phyloP scores from a whole-genome alignment of 2,797 vertebrate species.

The Gallirallus australis region DNA sequence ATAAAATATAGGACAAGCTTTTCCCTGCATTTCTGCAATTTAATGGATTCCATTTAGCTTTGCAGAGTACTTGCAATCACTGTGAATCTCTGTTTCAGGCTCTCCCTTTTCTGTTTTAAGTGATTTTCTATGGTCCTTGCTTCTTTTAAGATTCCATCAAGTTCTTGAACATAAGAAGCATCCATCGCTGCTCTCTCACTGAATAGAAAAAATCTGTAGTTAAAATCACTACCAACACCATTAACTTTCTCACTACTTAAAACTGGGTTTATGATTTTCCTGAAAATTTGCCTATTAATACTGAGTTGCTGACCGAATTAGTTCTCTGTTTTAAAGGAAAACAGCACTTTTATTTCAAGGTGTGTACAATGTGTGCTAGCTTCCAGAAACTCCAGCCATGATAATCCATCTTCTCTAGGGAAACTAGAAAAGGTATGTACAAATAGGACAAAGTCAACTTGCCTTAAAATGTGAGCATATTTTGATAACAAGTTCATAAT shows the following conservation, averaged over 20 bases:
- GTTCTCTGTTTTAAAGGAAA: neutral
- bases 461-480: conserved; percentile 81
- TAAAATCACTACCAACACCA: conserved; percentile 46
- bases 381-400: neutral
- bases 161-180: conserved; percentile 73
- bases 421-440: neutral
- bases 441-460: conserved; percentile 47
- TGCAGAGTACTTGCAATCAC: conserved; percentile 74
- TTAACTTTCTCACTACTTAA: neutral
- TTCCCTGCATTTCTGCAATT: neutral
- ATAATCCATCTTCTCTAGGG: neutral
- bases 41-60: conserved; percentile 28
- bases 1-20: neutral
- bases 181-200: conserved; percentile 81
- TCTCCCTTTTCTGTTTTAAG: conserved; percentile 78
- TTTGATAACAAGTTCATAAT: conserved; percentile 75
- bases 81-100: conserved; percentile 74
- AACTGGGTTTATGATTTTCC: neutral
- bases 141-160: conserved; percentile 81
- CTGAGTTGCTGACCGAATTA: neutral
- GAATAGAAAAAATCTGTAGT: conserved; percentile 39
- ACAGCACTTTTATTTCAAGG: neutral
- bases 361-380: neutral
- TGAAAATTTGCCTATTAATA: neutral
- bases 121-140: conserved; percentile 75